Evolutionary conservation across 2,113 vertebrate species (phyloP), one percentile per base, ranked within the genome.

Genomic region (Trachemys scripta): DNA sequence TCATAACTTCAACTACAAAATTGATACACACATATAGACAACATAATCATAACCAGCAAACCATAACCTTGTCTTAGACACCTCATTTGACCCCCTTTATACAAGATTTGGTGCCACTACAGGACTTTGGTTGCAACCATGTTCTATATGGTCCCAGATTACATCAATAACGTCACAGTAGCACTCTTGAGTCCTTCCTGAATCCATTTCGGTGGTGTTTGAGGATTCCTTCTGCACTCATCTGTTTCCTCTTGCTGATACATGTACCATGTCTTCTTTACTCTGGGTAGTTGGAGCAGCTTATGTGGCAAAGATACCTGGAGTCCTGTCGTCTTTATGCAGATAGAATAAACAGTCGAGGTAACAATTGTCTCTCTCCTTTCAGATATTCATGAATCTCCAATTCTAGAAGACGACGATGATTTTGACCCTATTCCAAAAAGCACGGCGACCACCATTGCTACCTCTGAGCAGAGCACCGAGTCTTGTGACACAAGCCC

Each of bases 401-500:
- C 99, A 27, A 98, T 98, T 94, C 95, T 99, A 24, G 99, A 99
- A 92, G 99, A 99, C 0, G 99, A 99, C 0, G 99, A 99, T 0
- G 99, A 99, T 10, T 99, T 99, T 29, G 99, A 99, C 96, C 98
- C 98, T 2, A 96, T 99, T 49, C 98, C 98, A 0, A 99, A 98
- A 57, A 99, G 99, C 88, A 98, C 98, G 14, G 98, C 98, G 0
- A 98, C 98, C 5, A 99, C 98, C 91, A 99, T 99, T 0, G 99
- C 99, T 95, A 99, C 98, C 85, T 99, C 99, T 0, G 99, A 99
- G 96, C 99, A 99, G 98, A 99, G 99, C 98, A 99, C 99, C 0
- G 99, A 99, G 92, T 99, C 99, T 4, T 99, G 99, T 2, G 99
- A 99, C 98, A 99, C 98, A 16, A 99, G 99, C 96, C 99, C 99